Evolutionary conservation across 2,797 vertebrate genomes (phyloP).

Genomic region (Paramormyrops hopkinsi): DNA sequence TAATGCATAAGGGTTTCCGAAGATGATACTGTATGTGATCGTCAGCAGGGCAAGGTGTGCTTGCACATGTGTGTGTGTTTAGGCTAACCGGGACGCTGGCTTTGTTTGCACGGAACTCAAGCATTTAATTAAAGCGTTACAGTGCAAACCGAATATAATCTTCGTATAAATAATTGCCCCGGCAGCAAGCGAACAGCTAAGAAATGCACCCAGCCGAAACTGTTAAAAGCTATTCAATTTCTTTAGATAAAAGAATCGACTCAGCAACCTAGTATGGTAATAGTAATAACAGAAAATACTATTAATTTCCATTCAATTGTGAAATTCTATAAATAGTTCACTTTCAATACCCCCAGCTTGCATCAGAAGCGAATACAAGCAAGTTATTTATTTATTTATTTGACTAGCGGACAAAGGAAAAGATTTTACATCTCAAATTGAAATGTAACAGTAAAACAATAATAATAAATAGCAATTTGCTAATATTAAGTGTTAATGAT

Average conservation of each 20-base stretch:
- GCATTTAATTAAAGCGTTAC: constrained; percentile 12
- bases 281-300: not conserved
- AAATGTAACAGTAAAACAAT: not conserved
- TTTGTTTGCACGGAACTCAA: constrained; percentile 7
- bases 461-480: not conserved
- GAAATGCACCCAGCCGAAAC: not conserved
- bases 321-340: not conserved
- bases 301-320: not conserved
- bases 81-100: not conserved
- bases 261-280: not conserved
- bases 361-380: not conserved
- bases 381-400: not conserved
- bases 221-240: constrained; percentile 9
- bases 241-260: constrained; percentile 5
- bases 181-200: not conserved
- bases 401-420: not conserved
- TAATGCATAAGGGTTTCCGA: not conserved
- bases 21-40: not conserved
- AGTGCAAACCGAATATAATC: constrained; percentile 8
- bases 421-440: not conserved
- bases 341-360: not conserved
- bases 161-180: not conserved
- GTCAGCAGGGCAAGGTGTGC: not conserved
- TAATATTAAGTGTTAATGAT: not conserved
- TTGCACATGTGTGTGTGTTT: not conserved